A percentile compares a stretch with the other conserved stretches of the same genome.
Evolutionary conservation across 2,888 invertebrate genomes (phyloP).

Genomic region (Aphodius granarius): DNA sequence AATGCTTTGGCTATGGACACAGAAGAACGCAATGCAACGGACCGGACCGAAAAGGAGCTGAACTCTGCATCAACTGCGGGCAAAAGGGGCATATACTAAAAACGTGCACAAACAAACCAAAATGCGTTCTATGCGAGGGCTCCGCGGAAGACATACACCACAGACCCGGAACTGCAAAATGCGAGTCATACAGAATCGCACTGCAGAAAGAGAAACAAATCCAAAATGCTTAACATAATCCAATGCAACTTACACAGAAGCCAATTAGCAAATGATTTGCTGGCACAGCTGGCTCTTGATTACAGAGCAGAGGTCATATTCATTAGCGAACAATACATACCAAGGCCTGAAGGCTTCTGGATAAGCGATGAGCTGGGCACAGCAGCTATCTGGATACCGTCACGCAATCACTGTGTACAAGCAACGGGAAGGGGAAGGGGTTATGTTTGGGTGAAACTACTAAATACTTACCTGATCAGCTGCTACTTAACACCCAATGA

Average conservation of each 20-base stretch:
- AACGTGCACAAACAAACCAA: not conserved
- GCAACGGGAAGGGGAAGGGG: not conserved
- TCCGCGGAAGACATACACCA: not conserved
- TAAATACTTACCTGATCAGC: not conserved
- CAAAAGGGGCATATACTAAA: not conserved
- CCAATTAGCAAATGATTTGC: not conserved
- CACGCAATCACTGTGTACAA: not conserved
- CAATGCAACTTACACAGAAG: conserved; percentile 2
- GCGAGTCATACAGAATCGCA: not conserved
- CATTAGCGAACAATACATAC: conserved; percentile 13
- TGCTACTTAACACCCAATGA: conserved; percentile 6
- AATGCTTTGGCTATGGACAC: conserved; percentile 1
- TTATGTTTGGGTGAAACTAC: not conserved
- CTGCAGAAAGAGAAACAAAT: not conserved
- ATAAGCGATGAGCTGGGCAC: not conserved
- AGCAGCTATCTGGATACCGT: conserved; percentile 5
- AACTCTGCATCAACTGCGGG: conserved; percentile 7
- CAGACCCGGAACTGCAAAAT: not conserved
- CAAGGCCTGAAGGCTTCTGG: not conserved
- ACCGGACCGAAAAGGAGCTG: not conserved
- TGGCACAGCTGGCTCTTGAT: not conserved
- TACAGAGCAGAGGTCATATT: not conserved
- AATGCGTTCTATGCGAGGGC: not conserved
- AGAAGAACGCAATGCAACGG: not conserved
- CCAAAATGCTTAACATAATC: not conserved